These are phyloP conservation scores for Panthera uncia DNA, from an alignment of 2,113 vertebrate species.

Conservation along the genomic window DNA sequence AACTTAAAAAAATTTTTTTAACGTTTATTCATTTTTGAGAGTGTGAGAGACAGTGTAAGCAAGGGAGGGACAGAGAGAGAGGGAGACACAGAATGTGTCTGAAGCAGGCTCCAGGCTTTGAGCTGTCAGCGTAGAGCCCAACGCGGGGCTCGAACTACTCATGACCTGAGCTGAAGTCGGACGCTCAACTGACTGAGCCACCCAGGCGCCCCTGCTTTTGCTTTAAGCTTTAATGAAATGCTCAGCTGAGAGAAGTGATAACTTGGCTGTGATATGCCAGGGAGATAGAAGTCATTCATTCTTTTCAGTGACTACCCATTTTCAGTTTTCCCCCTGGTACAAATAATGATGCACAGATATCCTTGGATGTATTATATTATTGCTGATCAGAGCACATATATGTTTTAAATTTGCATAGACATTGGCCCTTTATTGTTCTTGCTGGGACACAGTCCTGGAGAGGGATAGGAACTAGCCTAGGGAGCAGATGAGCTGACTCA, in stretches of 20 bases:
- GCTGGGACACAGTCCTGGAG: not conserved
- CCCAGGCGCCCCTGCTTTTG: not conserved
- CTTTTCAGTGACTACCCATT: too few species aligned
- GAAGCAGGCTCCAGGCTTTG: too few species aligned
- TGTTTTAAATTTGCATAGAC: not conserved
- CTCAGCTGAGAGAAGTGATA: slow-evolving; percentile 30
- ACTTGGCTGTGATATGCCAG: not conserved
- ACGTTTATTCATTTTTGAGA: too few species aligned
- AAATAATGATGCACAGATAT: not conserved
- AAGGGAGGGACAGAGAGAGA: too few species aligned
- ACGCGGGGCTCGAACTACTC: too few species aligned
- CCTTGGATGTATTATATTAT: not conserved
- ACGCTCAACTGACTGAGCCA: too few species aligned
- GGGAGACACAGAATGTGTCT: too few species aligned
- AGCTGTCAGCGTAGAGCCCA: too few species aligned
- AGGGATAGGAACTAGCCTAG: not conserved
- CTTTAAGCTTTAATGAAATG: slow-evolving; percentile 26
- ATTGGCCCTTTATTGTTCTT: not conserved
- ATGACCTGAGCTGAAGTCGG: too few species aligned
- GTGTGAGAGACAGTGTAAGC: too few species aligned
- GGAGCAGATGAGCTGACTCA: not conserved
- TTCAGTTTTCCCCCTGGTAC: too few species aligned
- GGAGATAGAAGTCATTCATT: not conserved
- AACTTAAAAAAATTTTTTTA: too few species aligned
- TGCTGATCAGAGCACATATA: not conserved